Conservation (phyloP, 2,113 vertebrate genomes). For the Cyanistes caeruleus region DNA sequence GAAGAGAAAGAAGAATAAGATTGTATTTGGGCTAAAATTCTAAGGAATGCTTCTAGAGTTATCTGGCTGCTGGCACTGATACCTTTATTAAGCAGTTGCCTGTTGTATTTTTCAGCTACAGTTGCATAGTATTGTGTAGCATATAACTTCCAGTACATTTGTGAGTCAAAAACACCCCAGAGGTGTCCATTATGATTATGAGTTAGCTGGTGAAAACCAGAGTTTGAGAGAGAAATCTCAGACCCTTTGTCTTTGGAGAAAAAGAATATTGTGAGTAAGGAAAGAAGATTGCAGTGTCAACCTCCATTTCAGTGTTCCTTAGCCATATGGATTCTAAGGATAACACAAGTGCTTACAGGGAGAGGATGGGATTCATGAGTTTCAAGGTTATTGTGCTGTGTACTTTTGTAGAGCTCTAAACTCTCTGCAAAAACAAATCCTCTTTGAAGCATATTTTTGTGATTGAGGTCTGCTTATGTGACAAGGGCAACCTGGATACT, state of each 20-base stretch:
- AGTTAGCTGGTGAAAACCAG: neutral
- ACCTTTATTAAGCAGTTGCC: neutral
- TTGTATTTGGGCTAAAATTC: neutral
- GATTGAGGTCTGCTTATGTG: constrained; percentile 48
- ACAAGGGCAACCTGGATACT: constrained; percentile 47
- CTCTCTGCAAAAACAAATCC: constrained; percentile 31
- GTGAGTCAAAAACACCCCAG: neutral
- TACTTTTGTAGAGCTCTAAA: constrained; percentile 13
- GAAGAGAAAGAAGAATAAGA: neutral
- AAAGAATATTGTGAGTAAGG: neutral
- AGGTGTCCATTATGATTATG: neutral
- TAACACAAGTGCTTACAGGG: neutral
- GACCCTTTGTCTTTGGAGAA: neutral
- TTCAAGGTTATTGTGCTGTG: constrained; percentile 32
- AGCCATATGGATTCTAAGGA: neutral
- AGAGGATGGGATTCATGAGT: neutral
- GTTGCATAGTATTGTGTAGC: neutral
- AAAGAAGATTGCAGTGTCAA: neutral
- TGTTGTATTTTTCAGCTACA: neutral
- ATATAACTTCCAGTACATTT: neutral
- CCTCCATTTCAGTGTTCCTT: neutral
- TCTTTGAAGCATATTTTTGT: constrained; percentile 56
- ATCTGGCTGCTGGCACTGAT: neutral
- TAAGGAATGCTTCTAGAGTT: neutral
- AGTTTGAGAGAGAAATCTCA: neutral